Base-by-base conservation (phyloP, 1,140 invertebrate species). In the Venturia canescens region DNA sequence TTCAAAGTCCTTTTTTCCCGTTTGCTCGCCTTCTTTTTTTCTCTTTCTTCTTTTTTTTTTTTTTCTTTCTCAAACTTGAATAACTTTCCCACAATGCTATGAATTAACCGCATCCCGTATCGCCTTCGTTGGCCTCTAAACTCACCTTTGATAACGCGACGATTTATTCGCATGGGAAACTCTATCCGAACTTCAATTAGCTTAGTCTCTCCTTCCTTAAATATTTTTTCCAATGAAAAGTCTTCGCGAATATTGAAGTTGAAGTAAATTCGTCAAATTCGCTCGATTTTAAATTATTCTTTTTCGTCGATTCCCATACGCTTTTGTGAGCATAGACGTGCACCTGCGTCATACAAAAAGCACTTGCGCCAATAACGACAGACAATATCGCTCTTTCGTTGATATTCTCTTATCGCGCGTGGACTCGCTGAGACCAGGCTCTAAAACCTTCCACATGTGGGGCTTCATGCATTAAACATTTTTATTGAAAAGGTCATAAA, bases 281-380 rank as follows among this genome's bases (percentile, higher is more conserved):
- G 38, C 7, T 4, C 13, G 5, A 11, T 44, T 44, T 9, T 44
- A 34, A 34, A 34, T 34, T 34, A 3, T 34, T 44, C 11, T 44
- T 44, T 44, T 44, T 9, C 7, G 38, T 44, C 38, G 7, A 44
- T 44, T 44, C 11, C 7, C 48, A 57, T 74, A 57, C 53, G 48
- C 34, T 26, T 70, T n/a, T 57, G 21, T 57, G 21, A n/a, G 53
- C 21, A 57, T 57, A 57, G 5, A 76, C 3, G 57, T 50, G 71
- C 80, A 81, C 80, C 80, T 81, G 80, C 74, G 72, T 70, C 44
- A 53, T 53, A 44, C 50, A 27, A 53, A 31, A 77, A 81, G 76
- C 80, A 81, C 80, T 74, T 81, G 80, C 74, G 80, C 74, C 80
- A 81, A 81, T 77, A 81, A 74, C 63, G 74, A 76, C 78, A 79